Conservation (phyloP, 2,888 invertebrate species). For the Piscicola geometra region DNA sequence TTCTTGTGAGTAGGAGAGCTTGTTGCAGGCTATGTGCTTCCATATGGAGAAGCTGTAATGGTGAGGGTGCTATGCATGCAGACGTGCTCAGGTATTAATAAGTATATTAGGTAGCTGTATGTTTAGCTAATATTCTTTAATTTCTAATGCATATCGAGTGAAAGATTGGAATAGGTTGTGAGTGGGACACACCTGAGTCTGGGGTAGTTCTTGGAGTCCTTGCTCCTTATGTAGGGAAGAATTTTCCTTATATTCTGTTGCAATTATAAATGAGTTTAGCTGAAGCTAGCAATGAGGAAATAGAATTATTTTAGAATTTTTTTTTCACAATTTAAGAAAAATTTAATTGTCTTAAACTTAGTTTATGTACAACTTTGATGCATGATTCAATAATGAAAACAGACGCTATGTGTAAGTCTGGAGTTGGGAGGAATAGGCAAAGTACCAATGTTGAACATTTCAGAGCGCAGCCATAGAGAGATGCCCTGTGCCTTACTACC, state of each 20-base stretch:
- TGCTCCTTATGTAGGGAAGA: constrained; percentile 55
- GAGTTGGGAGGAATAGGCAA: constrained; percentile 54
- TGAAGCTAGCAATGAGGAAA: no score
- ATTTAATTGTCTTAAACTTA: no score
- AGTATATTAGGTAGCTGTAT: no score
- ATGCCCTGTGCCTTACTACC: constrained; percentile 30
- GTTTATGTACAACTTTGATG: no score
- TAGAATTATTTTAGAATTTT: no score
- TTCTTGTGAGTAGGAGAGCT: constrained; percentile 54
- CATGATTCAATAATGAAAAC: neutral
- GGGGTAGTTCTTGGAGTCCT: constrained; percentile 53
- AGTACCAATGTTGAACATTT: constrained; percentile 55
- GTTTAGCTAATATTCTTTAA: no score
- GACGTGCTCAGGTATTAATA: no score
- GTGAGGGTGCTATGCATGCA: no score
- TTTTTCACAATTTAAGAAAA: no score
- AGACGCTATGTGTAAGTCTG: constrained; percentile 26
- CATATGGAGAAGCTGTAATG: constrained; percentile 55
- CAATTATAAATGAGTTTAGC: neutral
- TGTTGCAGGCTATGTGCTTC: constrained; percentile 56
- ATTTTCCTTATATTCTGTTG: constrained; percentile 56
- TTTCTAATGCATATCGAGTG: no score
- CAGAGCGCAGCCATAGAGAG: constrained; percentile 54
- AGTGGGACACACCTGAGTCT: constrained; percentile 53
- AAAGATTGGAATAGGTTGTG: no score